phyloP scores from a whole-genome alignment of 1,140 invertebrate genomes.

The Stegodyphus mimosarum region DNA sequence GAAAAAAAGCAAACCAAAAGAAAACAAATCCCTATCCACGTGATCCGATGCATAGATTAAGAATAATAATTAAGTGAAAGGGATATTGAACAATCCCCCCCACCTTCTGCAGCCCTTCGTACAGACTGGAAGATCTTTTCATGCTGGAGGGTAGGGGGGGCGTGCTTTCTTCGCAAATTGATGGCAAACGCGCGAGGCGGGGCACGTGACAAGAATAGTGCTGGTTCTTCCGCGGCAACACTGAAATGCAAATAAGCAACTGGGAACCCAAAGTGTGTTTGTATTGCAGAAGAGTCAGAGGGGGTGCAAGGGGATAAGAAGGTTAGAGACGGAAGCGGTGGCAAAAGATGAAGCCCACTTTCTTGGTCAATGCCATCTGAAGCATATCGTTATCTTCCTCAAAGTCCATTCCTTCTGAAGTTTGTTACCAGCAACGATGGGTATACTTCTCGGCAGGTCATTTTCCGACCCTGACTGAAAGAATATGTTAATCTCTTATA shows the following conservation, averaged over 20 bases:
- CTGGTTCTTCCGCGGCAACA: too few species aligned
- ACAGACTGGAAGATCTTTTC: conserved; percentile 1
- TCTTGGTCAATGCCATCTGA: too few species aligned
- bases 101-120: neutral
- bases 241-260: neutral
- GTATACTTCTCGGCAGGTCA: too few species aligned
- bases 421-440: too few species aligned
- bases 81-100: conserved; percentile 36
- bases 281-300: neutral
- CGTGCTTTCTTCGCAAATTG: conserved; percentile 25
- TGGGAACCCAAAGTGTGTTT: conserved; percentile 21
- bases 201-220: conserved; percentile 36
- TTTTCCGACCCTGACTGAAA: too few species aligned
- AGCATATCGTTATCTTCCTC: too few species aligned
- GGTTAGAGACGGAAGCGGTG: too few species aligned
- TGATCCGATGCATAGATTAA: conserved; percentile 60
- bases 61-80: conserved; percentile 60
- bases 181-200: conserved; percentile 7
- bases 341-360: neutral
- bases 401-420: too few species aligned
- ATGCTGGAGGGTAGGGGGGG: neutral
- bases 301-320: too few species aligned
- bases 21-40: conserved; percentile 13
- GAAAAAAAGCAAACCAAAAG: neutral
- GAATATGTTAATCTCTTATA: too few species aligned